Percentiles rank a stretch among this genome's conserved stretches.
Evolutionary conservation across 2,797 vertebrate species (phyloP).

Genomic region (Malacoctenus gilli): DNA sequence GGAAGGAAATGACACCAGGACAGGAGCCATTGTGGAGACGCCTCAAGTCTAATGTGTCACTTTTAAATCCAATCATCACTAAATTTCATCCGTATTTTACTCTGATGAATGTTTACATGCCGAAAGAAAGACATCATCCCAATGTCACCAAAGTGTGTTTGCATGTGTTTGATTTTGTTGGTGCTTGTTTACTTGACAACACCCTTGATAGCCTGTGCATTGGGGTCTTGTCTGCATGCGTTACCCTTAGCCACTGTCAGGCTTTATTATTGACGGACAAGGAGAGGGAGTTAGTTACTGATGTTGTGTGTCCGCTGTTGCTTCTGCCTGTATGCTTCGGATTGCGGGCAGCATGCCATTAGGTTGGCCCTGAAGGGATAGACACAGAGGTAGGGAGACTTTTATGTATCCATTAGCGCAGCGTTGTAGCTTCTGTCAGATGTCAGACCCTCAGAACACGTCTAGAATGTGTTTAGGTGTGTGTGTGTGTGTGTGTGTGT

Average conservation of each 20-base stretch:
- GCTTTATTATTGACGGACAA: conserved; percentile 53
- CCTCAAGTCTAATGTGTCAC: neutral
- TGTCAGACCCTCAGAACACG: conserved; percentile 29
- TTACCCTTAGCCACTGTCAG: conserved; percentile 42
- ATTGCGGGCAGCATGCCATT: conserved; percentile 54
- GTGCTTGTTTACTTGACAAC: conserved; percentile 5
- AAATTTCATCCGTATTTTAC: neutral
- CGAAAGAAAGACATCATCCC: neutral
- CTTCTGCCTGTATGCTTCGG: conserved; percentile 37
- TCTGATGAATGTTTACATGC: no score
- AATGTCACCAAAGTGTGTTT: conserved; percentile 5
- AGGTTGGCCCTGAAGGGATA: conserved; percentile 37
- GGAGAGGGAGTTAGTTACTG: conserved; percentile 42
- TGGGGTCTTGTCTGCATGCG: conserved; percentile 18
- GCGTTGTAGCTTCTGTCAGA: conserved; percentile 20
- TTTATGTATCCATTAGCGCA: conserved; percentile 60
- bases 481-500: conserved; percentile 2
- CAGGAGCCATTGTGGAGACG: conserved; percentile 1
- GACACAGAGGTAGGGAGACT: conserved; percentile 25
- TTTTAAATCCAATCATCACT: neutral
- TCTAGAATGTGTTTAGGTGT: conserved; percentile 7
- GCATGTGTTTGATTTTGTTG: conserved; percentile 3
- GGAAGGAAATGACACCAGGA: conserved; percentile 16
- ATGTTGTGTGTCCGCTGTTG: conserved; percentile 41
- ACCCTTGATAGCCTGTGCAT: conserved; percentile 1